phyloP scores from a whole-genome alignment of 2,888 invertebrate genomes.

The Griposia aprilina region DNA sequence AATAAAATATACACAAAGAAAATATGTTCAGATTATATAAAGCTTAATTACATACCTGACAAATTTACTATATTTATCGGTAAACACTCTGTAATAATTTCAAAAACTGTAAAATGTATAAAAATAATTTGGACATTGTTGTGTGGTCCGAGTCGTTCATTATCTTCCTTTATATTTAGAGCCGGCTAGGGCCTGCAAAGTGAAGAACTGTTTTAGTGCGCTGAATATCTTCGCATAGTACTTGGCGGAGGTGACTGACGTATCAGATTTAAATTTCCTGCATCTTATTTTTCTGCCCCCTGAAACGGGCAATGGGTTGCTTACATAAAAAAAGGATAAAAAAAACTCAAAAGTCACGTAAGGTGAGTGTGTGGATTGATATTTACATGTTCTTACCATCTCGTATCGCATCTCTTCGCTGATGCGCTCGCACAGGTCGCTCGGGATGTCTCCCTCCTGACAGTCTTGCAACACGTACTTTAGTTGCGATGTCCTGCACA shows the following conservation, averaged over 20 bases:
- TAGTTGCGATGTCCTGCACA: slow-evolving; percentile 94
- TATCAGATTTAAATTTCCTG: slow-evolving; percentile 87
- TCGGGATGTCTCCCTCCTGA: slow-evolving; percentile 97
- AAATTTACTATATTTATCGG: slow-evolving; percentile 75
- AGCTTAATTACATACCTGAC: slow-evolving; percentile 78
- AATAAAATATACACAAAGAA: slow-evolving; percentile 85
- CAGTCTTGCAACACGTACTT: slow-evolving; percentile 97
- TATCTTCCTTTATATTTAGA: slow-evolving; percentile 88
- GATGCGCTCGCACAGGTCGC: slow-evolving; percentile 96
- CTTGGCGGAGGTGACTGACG: slow-evolving; percentile 85
- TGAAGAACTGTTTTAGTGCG: slow-evolving; percentile 89
- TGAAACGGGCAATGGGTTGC: slow-evolving; percentile 81
- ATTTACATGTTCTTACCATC: slow-evolving; percentile 92
- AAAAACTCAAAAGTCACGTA: slow-evolving; percentile 65
- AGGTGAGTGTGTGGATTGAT: slow-evolving; percentile 75
- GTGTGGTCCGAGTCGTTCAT: slow-evolving; percentile 62
- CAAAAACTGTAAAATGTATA: slow-evolving; percentile 63
- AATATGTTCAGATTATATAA: slow-evolving; percentile 75
- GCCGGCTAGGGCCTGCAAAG: slow-evolving; percentile 87
- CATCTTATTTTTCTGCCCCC: slow-evolving; percentile 89
- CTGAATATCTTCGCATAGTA: slow-evolving; percentile 88
- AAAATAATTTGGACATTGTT: slow-evolving; percentile 55
- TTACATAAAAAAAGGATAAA: slow-evolving; percentile 77
- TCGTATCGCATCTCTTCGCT: slow-evolving; percentile 98
- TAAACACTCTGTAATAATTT: slow-evolving; percentile 68